These are phyloP conservation scores for Rhizomys pruinosus DNA, from an alignment of 2,113 vertebrate genomes.

Conservation along the genomic window DNA sequence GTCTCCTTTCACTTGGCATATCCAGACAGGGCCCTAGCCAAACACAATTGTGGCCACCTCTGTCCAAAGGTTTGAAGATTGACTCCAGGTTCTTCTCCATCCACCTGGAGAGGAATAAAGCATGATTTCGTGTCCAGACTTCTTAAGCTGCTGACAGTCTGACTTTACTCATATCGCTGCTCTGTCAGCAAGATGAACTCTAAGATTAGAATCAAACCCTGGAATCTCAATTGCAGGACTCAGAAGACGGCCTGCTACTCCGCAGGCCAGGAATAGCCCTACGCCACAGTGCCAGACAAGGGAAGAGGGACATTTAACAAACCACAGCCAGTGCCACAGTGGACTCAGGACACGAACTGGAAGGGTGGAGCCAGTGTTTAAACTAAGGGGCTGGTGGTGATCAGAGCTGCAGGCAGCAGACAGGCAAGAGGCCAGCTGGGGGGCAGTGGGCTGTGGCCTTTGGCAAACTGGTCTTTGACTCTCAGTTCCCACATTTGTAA, in stretches of 20 bases:
- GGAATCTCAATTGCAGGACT: background rate
- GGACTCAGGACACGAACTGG: background rate
- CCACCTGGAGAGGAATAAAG: background rate
- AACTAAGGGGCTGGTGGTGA: background rate
- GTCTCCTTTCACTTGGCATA: background rate
- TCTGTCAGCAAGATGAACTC: background rate
- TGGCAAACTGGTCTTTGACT: background rate
- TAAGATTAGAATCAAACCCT: background rate
- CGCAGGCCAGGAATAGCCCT: background rate
- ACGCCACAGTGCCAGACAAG: background rate
- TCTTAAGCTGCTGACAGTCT: background rate
- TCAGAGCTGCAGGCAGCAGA: background rate
- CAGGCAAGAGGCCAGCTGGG: background rate
- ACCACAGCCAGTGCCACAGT: conserved; percentile 6
- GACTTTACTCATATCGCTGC: background rate
- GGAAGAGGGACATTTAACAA: background rate
- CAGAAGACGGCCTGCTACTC: background rate
- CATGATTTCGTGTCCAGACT: background rate
- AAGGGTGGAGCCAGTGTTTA: background rate
- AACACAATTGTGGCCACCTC: background rate
- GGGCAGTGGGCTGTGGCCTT: background rate
- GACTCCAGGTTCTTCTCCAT: background rate
- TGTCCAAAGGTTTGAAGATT: background rate
- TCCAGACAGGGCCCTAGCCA: background rate
- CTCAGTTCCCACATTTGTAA: conserved; percentile 35